Conservation (phyloP, 1,140 invertebrate species). For the Heliconius congener region DNA sequence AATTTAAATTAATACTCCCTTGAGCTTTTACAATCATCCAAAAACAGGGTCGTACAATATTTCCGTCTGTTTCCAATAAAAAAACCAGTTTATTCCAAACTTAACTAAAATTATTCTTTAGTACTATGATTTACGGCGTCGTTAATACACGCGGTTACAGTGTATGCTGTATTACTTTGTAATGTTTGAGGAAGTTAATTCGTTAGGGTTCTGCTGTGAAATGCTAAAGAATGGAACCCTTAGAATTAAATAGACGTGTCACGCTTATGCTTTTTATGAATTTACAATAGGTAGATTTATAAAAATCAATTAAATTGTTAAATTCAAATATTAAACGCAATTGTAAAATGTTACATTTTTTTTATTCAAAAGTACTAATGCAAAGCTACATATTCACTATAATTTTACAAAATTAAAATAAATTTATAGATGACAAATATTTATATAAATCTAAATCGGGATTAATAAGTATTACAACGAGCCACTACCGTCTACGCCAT, state of each 20-base stretch:
- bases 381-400: too few relatives aligned
- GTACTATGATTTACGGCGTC: constrained; percentile 38
- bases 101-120: constrained; percentile 38
- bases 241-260: neutral
- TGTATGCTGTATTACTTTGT: constrained; percentile 14
- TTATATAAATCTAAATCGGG: too few relatives aligned
- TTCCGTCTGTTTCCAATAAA: constrained; percentile 43
- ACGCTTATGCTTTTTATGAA: neutral
- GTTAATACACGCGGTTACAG: constrained; percentile 33
- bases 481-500: too few relatives aligned
- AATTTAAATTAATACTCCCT: neutral
- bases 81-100: constrained; percentile 30
- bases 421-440: too few relatives aligned
- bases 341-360: too few relatives aligned
- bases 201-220: neutral
- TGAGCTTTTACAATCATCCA: neutral
- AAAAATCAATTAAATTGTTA: too few relatives aligned
- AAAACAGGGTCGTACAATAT: neutral
- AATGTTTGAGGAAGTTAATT: constrained; percentile 15
- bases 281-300: too few relatives aligned
- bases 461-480: too few relatives aligned
- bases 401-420: too few relatives aligned
- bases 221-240: neutral
- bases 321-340: too few relatives aligned
- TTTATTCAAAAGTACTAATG: too few relatives aligned